Evolutionary conservation across 2,797 vertebrate species (phyloP).

Genomic region (Podargus strigoides): DNA sequence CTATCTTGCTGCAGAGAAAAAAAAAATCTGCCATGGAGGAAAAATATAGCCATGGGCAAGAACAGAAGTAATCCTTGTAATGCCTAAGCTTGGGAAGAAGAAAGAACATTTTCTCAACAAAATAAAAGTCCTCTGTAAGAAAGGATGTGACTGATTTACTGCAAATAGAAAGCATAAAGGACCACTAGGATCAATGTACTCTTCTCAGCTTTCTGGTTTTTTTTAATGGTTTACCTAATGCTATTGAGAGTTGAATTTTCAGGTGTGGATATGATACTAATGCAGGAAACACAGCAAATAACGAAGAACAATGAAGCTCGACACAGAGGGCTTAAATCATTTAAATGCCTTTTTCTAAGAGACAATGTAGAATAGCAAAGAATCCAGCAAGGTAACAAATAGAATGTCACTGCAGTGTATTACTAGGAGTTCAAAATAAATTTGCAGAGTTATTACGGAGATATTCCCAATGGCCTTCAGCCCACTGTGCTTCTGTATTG

Average conservation of each 20-base stretch:
- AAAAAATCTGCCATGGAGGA: background rate
- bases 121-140: conserved; percentile 10
- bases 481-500: conserved; percentile 8
- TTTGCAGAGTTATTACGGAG: conserved; percentile 54
- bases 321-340: conserved; percentile 45
- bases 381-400: conserved; percentile 38
- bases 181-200: conserved; percentile 26
- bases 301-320: background rate
- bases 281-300: conserved; percentile 11
- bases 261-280: conserved; percentile 40
- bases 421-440: conserved; percentile 56
- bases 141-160: conserved; percentile 44
- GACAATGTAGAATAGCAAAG: conserved; percentile 42
- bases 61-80: conserved; percentile 15
- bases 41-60: background rate
- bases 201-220: conserved; percentile 29
- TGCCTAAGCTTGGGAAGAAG: background rate
- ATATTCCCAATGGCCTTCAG: conserved; percentile 47
- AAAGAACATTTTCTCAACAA: conserved; percentile 3
- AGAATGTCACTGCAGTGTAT: background rate
- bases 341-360: conserved; percentile 40
- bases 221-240: conserved; percentile 14
- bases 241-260: conserved; percentile 23
- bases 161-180: conserved; percentile 45
- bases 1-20: background rate